phyloP scores from a whole-genome alignment of 1,140 invertebrate genomes.

The Andricus grossulariae region DNA sequence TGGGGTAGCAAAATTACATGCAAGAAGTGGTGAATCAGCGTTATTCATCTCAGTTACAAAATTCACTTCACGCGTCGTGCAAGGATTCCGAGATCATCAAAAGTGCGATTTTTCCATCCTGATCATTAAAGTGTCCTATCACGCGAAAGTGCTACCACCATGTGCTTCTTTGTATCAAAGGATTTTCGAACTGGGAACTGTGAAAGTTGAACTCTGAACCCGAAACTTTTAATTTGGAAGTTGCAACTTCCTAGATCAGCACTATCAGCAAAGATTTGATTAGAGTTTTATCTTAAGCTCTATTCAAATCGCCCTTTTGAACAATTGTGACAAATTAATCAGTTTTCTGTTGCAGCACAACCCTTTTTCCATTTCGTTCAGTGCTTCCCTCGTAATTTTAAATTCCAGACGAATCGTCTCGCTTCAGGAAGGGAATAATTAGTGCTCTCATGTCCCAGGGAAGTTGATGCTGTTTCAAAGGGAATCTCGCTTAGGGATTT shows the following conservation, averaged over 20 bases:
- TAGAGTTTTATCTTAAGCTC: not conserved
- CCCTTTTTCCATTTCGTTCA: not conserved
- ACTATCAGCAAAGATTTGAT: not conserved
- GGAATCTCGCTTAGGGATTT: not conserved
- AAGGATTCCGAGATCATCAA: not conserved
- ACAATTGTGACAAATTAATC: not conserved
- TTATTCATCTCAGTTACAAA: conserved; percentile 56
- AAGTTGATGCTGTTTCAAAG: not conserved
- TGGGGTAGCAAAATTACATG: conserved; percentile 52
- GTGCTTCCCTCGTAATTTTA: not conserved
- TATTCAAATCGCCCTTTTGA: not conserved
- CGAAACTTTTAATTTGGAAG: not conserved
- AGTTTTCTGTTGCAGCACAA: not conserved
- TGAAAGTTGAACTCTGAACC: not conserved
- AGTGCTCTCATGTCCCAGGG: not conserved
- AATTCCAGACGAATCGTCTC: not conserved
- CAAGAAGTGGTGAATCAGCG: conserved; percentile 47
- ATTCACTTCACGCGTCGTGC: conserved; percentile 33
- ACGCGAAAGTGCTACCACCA: not conserved
- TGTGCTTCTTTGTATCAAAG: not conserved
- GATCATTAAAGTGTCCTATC: not conserved
- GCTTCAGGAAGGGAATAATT: not conserved
- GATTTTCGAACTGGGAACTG: not conserved
- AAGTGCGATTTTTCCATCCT: not conserved
- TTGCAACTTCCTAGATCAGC: not conserved